Conservation (phyloP, 2,113 vertebrate species). For the rabbit (Oryctolagus cuniculus) region mOryCun1.1 NC_091433.1:119428001-119428500, state of each 20-base stretch:
- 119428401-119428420: background rate
- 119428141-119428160: conserved; percentile 43
- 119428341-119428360: background rate
- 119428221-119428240: background rate
- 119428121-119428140: conserved; percentile 15
- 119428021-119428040: background rate
- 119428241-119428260: conserved; percentile 2
- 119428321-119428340: background rate
- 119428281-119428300: conserved; percentile 19
- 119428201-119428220: background rate
- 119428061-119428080: background rate
- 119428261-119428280: background rate
- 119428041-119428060: background rate
- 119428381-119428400: background rate
- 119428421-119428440: background rate
- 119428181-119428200: background rate
- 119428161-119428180: background rate
- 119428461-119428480: background rate
- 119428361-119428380: background rate
- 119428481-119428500: background rate
- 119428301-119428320: background rate
- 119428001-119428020: background rate
- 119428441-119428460: background rate
- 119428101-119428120: background rate
- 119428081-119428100: background rate